Conservation (phyloP, 2,113 vertebrate species). For the Epinephelus lanceolatus region DNA sequence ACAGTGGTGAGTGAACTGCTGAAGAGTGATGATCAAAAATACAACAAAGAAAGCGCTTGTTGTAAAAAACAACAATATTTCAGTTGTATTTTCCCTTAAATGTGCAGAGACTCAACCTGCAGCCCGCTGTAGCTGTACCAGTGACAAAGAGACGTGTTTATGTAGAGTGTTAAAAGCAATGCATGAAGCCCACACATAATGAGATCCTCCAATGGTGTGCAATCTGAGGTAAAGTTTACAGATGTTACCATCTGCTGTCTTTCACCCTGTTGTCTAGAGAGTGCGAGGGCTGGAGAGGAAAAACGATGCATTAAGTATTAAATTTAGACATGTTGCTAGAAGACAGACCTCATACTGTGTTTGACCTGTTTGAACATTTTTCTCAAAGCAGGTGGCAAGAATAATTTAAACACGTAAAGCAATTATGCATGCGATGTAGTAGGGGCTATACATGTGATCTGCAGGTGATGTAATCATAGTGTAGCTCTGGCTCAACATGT, state of each 20-base stretch:
- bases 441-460: background rate
- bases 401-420: constrained; percentile 37
- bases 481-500: background rate
- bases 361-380: constrained; percentile 50
- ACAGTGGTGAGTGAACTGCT: background rate
- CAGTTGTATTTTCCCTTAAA: background rate
- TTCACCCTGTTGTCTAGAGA: constrained; percentile 45
- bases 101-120: background rate
- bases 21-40: background rate
- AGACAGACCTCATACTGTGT: constrained; percentile 30
- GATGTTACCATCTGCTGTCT: constrained; percentile 69
- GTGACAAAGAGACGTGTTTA: constrained; percentile 9
- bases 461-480: background rate
- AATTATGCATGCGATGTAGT: constrained; percentile 32
- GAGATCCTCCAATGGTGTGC: constrained; percentile 50
- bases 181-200: constrained; percentile 23
- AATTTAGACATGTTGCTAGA: constrained; percentile 46
- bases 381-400: constrained; percentile 52
- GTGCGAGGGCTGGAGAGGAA: constrained; percentile 33
- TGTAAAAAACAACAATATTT: background rate
- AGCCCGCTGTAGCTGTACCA: background rate
- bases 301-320: constrained; percentile 48
- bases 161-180: constrained; percentile 26
- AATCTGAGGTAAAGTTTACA: constrained; percentile 64
- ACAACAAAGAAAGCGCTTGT: no score